phyloP scores from a whole-genome alignment of 2,888 invertebrate species.

The Bellardia bayeri region DNA sequence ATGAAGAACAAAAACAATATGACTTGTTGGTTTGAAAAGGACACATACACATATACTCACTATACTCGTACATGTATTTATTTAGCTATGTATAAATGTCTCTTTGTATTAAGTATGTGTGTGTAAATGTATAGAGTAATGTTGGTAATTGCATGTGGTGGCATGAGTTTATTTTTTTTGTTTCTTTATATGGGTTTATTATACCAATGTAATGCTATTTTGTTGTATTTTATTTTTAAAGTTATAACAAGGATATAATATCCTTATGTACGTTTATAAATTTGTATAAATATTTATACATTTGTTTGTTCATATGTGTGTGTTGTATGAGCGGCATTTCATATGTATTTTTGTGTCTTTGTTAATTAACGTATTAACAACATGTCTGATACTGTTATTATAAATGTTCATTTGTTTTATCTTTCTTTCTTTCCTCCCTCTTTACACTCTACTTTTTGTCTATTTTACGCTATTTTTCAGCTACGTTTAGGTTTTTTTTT shows the following conservation, averaged over 20 bases:
- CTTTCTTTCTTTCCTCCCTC: neutral
- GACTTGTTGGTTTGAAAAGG: conserved; percentile 37
- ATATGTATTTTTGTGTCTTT: conserved; percentile 60
- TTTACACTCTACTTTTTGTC: neutral
- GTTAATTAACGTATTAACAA: conserved; percentile 76
- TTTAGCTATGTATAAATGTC: neutral
- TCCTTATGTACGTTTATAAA: conserved; percentile 1
- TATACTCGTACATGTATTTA: neutral
- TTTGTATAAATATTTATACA: neutral
- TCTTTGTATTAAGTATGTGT: neutral
- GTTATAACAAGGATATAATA: conserved; percentile 49
- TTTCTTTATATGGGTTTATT: conserved; percentile 29
- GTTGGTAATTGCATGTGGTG: neutral
- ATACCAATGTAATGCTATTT: conserved; percentile 54
- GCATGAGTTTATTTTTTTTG: conserved; percentile 28
- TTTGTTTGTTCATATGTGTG: neutral
- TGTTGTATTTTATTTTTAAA: conserved; percentile 51
- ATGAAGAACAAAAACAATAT: conserved; percentile 24
- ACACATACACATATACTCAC: neutral
- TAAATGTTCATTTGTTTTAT: conserved; percentile 52
- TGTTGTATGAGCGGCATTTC: neutral
- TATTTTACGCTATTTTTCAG: conserved; percentile 29
- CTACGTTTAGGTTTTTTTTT: conserved; percentile 38
- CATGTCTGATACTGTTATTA: conserved; percentile 75
- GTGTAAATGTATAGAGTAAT: neutral